Base-by-base conservation (phyloP, 2,113 vertebrate species). In the Sardina pilchardus region DNA sequence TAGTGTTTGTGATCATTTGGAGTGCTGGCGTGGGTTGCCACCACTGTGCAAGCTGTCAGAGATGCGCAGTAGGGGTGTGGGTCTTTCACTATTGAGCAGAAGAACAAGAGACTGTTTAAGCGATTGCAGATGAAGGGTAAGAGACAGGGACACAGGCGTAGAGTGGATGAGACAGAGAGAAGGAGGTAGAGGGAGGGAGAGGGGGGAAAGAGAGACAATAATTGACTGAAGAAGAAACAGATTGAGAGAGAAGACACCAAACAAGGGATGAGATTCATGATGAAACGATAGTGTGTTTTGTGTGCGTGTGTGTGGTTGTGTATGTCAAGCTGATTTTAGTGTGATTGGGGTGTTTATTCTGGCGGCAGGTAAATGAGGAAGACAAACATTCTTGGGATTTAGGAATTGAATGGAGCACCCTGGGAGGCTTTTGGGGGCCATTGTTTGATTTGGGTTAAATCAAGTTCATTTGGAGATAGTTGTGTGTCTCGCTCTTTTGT, bases 241-340 rank as follows among this genome's bases (percentile, higher is more conserved):
- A 83, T 48, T 34, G 82, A 83, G 82, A 50, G 82, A 56, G 82
- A 36, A 19, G 26, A 34, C 71, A 78, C 71, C 71, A 83, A 39
- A 83, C 47, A 83, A 53, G 56, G 82, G 36, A 53, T 16, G 82
- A 56, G 82, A 83, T 78, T 78, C 30, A 78, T 78, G 71, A 78
- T 78, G 26, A 78, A 78, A 78, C 39, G 71, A 34, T 78, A 36
- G 71, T 78, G 71, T 34, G 26, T 78, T 30, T 78, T 78, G 26
- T 75, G 67, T 36, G 67, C 34, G 67, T 75, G 67, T 75, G 26
- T 75, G 67, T 36, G 71, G 19, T 14, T 34, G 26, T 71, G n/a
- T 71, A 3, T 71, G 63, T 71, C 30, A 14, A 30, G 63, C 26
- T 17, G 71, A 78, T 78, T 36, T 78, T 78, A 78, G 71, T 36